Evolutionary conservation across 2,888 invertebrate species (phyloP).

Genomic region (Clitarchus hookeri): DNA sequence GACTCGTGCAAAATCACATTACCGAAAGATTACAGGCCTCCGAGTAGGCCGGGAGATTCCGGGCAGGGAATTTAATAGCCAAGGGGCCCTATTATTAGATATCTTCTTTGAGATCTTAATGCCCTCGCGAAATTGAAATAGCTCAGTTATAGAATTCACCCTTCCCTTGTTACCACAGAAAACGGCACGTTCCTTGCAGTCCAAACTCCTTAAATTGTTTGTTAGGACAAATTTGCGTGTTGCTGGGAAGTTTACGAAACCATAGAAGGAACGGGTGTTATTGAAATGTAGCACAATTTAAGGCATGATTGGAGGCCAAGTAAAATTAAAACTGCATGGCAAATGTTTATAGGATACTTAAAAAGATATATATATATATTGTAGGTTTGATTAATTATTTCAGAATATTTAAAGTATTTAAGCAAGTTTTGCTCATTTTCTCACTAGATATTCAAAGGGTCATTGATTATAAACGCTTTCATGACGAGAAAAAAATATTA

Average conservation of each 20-base stretch:
- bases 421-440: too few relatives aligned
- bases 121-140: not conserved
- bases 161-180: not conserved
- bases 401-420: too few relatives aligned
- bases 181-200: not conserved
- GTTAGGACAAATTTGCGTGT: conserved; percentile 9
- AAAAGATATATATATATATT: too few relatives aligned
- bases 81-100: not conserved
- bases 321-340: too few relatives aligned
- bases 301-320: too few relatives aligned
- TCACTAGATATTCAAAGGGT: too few relatives aligned
- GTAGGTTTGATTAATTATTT: too few relatives aligned
- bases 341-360: too few relatives aligned
- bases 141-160: conserved; percentile 2
- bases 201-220: not conserved
- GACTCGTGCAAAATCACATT: conserved; percentile 14
- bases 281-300: not conserved
- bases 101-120: conserved; percentile 14
- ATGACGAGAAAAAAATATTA: too few relatives aligned
- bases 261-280: not conserved
- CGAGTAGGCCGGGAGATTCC: not conserved
- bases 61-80: conserved; percentile 4
- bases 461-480: too few relatives aligned
- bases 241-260: not conserved
- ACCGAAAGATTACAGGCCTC: not conserved